phyloP scores from a whole-genome alignment of 2,888 invertebrate species.

The Lasioglossum pauxillum region DNA sequence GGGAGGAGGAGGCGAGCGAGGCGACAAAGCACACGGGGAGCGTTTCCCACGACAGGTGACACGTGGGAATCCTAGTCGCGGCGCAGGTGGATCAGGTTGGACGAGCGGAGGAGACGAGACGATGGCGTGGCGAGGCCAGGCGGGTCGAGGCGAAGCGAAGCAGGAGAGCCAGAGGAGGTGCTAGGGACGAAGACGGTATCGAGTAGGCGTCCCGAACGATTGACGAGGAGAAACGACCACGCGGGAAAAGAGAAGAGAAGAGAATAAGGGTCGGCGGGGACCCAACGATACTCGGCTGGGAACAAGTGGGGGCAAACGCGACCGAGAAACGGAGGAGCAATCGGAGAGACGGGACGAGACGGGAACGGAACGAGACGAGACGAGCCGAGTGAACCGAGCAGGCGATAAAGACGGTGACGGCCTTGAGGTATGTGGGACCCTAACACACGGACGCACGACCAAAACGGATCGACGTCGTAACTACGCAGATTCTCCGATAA shows the following conservation, averaged over 20 bases:
- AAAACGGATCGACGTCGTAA: constrained; percentile 38
- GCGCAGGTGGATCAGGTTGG: constrained; percentile 79
- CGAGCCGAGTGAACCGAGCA: background rate
- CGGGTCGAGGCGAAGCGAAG: background rate
- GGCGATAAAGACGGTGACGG: constrained; percentile 66
- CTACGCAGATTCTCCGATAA: constrained; percentile 28
- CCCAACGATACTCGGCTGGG: constrained; percentile 22
- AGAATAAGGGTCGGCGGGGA: constrained; percentile 46
- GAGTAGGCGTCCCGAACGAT: constrained; percentile 53
- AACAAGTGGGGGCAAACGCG: constrained; percentile 43
- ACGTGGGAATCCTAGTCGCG: constrained; percentile 82
- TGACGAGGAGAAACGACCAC: constrained; percentile 42
- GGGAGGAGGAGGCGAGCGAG: constrained; percentile 71
- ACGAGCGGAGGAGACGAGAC: constrained; percentile 47
- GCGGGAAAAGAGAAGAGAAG: constrained; percentile 49
- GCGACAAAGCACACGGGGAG: constrained; percentile 66
- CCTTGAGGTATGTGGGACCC: constrained; percentile 44
- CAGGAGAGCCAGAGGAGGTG: constrained; percentile 8
- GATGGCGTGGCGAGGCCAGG: background rate
- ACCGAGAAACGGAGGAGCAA: constrained; percentile 61
- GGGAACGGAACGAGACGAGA: background rate
- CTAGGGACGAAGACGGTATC: constrained; percentile 48
- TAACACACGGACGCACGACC: constrained; percentile 24
- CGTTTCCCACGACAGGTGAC: constrained; percentile 84
- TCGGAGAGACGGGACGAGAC: constrained; percentile 29